Conservation (phyloP, 2,113 vertebrate genomes). For the Pavo muticus region DNA sequence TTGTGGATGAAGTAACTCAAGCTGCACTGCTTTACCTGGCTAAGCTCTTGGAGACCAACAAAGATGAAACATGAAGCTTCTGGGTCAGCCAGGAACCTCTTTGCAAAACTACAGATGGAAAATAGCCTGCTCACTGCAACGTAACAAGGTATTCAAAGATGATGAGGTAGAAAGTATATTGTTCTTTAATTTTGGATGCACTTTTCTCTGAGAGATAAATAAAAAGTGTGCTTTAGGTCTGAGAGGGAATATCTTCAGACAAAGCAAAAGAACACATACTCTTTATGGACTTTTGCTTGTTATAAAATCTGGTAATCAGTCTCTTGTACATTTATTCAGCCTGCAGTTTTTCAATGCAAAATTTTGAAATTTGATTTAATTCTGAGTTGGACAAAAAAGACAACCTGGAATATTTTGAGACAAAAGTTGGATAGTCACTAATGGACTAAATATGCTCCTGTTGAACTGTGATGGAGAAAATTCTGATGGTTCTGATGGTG, state of each 20-base stretch:
- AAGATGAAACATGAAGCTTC: conserved; percentile 31
- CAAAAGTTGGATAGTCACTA: neutral
- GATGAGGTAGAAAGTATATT: neutral
- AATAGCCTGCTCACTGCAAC: conserved; percentile 10
- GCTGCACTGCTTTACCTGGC: conserved; percentile 15
- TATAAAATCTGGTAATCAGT: neutral
- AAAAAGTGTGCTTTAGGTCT: neutral
- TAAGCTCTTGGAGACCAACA: conserved; percentile 23
- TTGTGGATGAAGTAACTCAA: conserved; percentile 40
- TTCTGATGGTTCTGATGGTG: neutral
- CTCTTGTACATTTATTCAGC: neutral
- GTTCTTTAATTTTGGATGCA: neutral
- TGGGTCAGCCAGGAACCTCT: neutral
- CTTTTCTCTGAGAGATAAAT: neutral
- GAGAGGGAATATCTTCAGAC: neutral
- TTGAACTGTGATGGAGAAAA: neutral
- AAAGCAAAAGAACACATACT: neutral
- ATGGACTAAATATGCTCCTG: neutral
- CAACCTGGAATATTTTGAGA: neutral
- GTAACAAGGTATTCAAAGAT: neutral
- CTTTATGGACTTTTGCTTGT: neutral
- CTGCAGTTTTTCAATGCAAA: neutral
- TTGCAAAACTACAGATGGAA: conserved; percentile 29
- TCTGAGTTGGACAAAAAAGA: neutral
- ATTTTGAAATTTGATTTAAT: neutral